A percentile compares a stretch with the other conserved stretches of the same genome.
phyloP scores from a whole-genome alignment of 1,140 invertebrate genomes.

The Halesus radiatus region DNA sequence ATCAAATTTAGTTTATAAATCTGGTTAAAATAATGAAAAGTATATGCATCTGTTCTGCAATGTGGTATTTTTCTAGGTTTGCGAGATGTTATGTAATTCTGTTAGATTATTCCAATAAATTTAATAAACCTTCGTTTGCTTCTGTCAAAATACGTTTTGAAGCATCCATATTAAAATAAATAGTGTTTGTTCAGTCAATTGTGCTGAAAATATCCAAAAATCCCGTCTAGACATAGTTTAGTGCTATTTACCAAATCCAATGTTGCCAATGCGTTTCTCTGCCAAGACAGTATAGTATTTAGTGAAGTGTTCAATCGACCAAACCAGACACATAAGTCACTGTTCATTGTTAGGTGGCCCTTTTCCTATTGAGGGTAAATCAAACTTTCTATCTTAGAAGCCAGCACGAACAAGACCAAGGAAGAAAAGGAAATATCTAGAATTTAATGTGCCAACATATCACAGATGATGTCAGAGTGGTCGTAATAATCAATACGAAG shows the following conservation, averaged over 20 bases:
- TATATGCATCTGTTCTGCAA: no score
- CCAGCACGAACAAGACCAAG: neutral
- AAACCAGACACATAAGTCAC: conserved; percentile 57
- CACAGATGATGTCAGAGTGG: neutral
- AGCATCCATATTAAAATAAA: no score
- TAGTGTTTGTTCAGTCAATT: no score
- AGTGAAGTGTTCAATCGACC: conserved; percentile 54
- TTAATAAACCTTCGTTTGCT: no score
- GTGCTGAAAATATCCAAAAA: neutral
- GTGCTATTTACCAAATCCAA: conserved; percentile 1
- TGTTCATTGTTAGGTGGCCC: conserved; percentile 50
- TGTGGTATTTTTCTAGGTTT: no score
- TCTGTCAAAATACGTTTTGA: no score
- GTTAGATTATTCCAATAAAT: no score
- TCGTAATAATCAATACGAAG: neutral
- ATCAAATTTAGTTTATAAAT: no score
- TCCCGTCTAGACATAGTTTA: conserved; percentile 21
- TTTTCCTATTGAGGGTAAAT: conserved; percentile 46
- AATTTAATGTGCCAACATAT: conserved; percentile 20
- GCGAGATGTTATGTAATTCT: no score
- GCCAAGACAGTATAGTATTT: conserved; percentile 11
- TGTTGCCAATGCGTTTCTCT: conserved; percentile 20
- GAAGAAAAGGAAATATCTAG: neutral
- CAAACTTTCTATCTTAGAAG: conserved; percentile 34
- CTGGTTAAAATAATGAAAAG: no score